Evolutionary conservation across 2,888 invertebrate genomes (phyloP).

Genomic region (Macrosiphum euphorbiae): DNA sequence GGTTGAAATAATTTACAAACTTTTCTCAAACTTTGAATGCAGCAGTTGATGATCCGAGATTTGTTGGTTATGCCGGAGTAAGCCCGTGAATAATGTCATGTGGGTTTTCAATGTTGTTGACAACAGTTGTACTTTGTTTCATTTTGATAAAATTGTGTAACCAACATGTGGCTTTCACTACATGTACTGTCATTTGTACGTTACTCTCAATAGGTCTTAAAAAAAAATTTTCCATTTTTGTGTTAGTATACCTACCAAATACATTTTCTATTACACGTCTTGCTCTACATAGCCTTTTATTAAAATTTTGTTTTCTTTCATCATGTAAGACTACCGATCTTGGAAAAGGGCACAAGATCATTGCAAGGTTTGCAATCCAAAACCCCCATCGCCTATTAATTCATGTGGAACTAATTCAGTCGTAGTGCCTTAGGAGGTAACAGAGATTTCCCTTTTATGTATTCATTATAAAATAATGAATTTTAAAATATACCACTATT

Average conservation of each 20-base stretch:
- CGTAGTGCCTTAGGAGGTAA: constrained; percentile 67
- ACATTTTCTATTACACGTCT: constrained; percentile 64
- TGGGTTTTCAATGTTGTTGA: constrained; percentile 26
- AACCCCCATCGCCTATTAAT: constrained; percentile 68
- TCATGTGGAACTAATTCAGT: constrained; percentile 68
- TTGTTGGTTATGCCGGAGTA: constrained; percentile 38
- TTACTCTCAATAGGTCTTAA: constrained; percentile 41
- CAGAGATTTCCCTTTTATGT: constrained; percentile 55
- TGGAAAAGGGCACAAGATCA: constrained; percentile 66
- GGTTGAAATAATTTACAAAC: constrained; percentile 32
- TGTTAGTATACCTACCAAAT: constrained; percentile 32
- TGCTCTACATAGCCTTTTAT: constrained; percentile 67
- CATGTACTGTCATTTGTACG: constrained; percentile 26
- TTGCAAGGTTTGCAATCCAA: constrained; percentile 65
- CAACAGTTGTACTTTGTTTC: constrained; percentile 45
- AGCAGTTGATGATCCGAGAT: constrained; percentile 39
- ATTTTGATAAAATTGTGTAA: constrained; percentile 45
- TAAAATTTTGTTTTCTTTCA: constrained; percentile 67
- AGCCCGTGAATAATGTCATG: constrained; percentile 26
- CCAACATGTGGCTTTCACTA: constrained; percentile 43
- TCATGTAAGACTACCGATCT: constrained; percentile 65
- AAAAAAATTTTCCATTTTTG: constrained; percentile 43
- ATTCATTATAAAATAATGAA: constrained; percentile 46
- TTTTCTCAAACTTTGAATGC: constrained; percentile 35
- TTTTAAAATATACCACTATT: constrained; percentile 49